A percentile compares a stretch with the other conserved stretches of the same genome.
phyloP scores from a whole-genome alignment of 2,797 vertebrate genomes.

The Lycodopsis pacificus region DNA sequence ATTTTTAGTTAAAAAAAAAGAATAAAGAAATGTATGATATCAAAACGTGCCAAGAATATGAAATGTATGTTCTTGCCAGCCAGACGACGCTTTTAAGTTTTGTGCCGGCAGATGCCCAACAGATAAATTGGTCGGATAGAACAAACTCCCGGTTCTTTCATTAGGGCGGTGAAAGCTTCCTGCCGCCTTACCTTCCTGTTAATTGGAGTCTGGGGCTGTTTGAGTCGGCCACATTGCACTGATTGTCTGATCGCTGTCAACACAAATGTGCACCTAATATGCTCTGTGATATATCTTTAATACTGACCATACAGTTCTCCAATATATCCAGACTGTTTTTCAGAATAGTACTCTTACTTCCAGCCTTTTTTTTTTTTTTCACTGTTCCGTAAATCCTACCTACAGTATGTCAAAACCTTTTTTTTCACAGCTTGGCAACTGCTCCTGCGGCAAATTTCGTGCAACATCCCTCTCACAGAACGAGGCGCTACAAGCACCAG shows the following conservation, averaged over 20 bases:
- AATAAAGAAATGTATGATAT: neutral
- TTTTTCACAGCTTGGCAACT: constrained; percentile 21
- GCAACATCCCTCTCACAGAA: constrained; percentile 29
- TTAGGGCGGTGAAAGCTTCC: constrained; percentile 42
- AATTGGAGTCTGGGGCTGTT: constrained; percentile 57
- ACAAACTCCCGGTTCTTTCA: constrained; percentile 35
- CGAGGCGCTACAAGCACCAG: neutral
- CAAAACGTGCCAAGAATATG: constrained; percentile 12
- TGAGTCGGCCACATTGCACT: constrained; percentile 37
- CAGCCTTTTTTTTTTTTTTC: neutral
- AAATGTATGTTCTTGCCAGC: constrained; percentile 6
- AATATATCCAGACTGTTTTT: constrained; percentile 19
- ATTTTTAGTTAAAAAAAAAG: neutral
- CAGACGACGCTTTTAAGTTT: constrained; percentile 13
- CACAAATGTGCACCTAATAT: constrained; percentile 58
- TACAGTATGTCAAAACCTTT: neutral
- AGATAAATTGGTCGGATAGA: constrained; percentile 31
- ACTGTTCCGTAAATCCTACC: constrained; percentile 42
- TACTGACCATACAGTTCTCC: constrained; percentile 11
- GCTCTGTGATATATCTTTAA: constrained; percentile 43
- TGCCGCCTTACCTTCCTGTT: constrained; percentile 43
- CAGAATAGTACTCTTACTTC: constrained; percentile 19
- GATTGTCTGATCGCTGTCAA: constrained; percentile 58
- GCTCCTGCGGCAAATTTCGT: constrained; percentile 30
- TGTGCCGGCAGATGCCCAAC: constrained; percentile 20